phyloP scores from a whole-genome alignment of 2,888 invertebrate genomes.

The Brachypterus glaber region DNA sequence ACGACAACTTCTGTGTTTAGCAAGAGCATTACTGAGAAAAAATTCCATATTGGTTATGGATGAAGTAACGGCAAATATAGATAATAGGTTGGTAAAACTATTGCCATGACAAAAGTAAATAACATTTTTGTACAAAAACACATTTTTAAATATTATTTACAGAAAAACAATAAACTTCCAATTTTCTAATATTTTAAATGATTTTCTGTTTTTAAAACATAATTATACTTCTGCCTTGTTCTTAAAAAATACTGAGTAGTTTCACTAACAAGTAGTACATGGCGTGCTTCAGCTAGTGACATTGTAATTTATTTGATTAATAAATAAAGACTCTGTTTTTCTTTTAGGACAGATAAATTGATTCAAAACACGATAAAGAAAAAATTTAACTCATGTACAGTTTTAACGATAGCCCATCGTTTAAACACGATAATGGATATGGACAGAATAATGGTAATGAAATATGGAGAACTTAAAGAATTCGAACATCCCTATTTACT shows the following conservation, averaged over 20 bases:
- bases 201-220: too few species aligned
- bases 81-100: slow-evolving; percentile 55
- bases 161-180: too few species aligned
- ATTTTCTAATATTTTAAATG: too few species aligned
- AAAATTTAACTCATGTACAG: slow-evolving; percentile 66
- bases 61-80: slow-evolving; percentile 90
- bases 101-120: not conserved
- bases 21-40: slow-evolving; percentile 72
- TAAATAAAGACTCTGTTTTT: too few species aligned
- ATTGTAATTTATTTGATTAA: too few species aligned
- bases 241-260: too few species aligned
- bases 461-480: slow-evolving; percentile 44
- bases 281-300: too few species aligned
- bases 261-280: too few species aligned
- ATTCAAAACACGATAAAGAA: slow-evolving; percentile 66
- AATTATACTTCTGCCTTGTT: too few species aligned
- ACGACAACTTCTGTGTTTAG: slow-evolving; percentile 78
- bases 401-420: slow-evolving; percentile 74
- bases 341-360: slow-evolving; percentile 54
- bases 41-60: slow-evolving; percentile 43
- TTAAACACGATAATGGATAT: slow-evolving; percentile 45
- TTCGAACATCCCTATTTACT: slow-evolving; percentile 44
- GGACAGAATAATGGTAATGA: slow-evolving; percentile 56
- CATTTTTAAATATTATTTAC: too few species aligned
- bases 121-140: slow-evolving; percentile 1